Evolutionary conservation across 2,113 vertebrate genomes (phyloP).

Genomic region (Sylvietta virens): DNA sequence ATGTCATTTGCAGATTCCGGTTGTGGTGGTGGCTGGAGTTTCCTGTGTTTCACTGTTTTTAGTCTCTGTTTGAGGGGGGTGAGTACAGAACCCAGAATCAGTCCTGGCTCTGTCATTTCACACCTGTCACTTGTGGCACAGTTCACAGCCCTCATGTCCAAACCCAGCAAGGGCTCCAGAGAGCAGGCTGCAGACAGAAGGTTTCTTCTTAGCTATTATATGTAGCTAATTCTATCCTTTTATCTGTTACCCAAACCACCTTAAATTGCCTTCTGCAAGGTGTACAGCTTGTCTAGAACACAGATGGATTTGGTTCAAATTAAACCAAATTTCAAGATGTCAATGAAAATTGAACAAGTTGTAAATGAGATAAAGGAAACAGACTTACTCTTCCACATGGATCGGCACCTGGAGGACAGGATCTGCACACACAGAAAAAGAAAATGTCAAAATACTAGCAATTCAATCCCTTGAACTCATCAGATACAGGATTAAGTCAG

Average conservation of each 20-base stretch:
- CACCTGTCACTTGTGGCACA: background rate
- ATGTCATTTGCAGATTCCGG: background rate
- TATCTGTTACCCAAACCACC: background rate
- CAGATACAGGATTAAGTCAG: background rate
- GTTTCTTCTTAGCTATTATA: background rate
- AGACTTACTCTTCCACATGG: slow-evolving; percentile 93
- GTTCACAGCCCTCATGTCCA: background rate
- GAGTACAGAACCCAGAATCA: background rate
- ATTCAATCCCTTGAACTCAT: background rate
- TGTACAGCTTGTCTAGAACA: background rate
- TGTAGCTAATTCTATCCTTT: background rate
- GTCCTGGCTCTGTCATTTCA: background rate
- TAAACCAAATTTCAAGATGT: background rate
- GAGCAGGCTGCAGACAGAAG: background rate
- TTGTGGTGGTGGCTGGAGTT: background rate
- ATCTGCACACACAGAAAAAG: slow-evolving; percentile 77
- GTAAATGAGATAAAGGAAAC: background rate
- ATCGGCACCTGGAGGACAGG: slow-evolving; percentile 96
- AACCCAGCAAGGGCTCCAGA: background rate
- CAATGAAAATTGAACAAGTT: background rate
- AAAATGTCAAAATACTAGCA: background rate
- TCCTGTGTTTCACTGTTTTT: background rate
- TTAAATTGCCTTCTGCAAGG: background rate
- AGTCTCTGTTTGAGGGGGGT: background rate
- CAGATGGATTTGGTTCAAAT: background rate